phyloP scores from a whole-genome alignment of 2,888 invertebrate species.

The Hartigia nigra region DNA sequence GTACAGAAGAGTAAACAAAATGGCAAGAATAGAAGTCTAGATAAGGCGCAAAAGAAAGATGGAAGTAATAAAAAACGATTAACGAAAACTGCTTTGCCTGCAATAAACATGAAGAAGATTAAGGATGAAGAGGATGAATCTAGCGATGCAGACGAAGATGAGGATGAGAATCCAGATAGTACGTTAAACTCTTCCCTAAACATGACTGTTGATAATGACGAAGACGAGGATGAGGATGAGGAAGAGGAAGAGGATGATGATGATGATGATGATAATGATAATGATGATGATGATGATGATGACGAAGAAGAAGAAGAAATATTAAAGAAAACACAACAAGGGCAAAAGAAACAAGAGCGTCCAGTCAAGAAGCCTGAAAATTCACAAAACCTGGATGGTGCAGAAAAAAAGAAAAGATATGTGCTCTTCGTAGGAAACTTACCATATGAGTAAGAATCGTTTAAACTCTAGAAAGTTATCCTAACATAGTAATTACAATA shows the following conservation, averaged over 20 bases:
- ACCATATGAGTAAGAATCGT: conserved; percentile 57
- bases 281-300: conserved; percentile 1
- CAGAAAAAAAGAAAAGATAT: conserved; percentile 53
- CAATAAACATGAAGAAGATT: not conserved
- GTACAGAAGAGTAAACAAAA: not conserved
- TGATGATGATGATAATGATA: conserved; percentile 12
- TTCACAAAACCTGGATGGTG: not conserved
- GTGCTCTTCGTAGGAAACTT: conserved; percentile 67
- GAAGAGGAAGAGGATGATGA: conserved; percentile 4
- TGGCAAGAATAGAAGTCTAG: conserved; percentile 5
- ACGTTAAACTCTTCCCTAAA: not conserved
- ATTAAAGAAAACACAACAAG: not conserved
- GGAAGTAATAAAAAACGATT: conserved; percentile 13
- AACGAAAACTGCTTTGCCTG: conserved; percentile 11
- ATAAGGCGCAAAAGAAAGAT: conserved; percentile 14
- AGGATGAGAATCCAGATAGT: conserved; percentile 9
- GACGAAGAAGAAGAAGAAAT: not conserved
- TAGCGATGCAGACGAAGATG: conserved; percentile 17
- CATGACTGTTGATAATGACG: conserved; percentile 12
- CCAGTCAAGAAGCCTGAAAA: no score
- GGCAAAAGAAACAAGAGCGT: not conserved
- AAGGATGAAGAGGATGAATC: conserved; percentile 14
- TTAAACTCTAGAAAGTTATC: conserved; percentile 9
- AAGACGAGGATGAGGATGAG: not conserved
- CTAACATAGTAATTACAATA: conserved; percentile 1